Evolutionary conservation across 1,140 invertebrate species (phyloP).

Genomic region (Episyrphus balteatus): DNA sequence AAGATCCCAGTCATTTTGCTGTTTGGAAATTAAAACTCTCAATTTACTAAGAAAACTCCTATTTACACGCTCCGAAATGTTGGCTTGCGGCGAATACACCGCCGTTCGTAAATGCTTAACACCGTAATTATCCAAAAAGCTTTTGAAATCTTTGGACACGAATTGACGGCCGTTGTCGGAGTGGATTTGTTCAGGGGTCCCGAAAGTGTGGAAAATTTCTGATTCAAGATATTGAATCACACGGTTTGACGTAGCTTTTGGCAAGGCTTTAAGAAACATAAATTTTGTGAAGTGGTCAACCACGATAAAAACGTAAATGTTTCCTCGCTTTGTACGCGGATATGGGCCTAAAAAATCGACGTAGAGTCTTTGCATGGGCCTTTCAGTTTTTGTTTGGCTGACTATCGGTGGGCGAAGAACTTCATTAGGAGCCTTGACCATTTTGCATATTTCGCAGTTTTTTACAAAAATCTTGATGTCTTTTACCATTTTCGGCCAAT

Average conservation of each 20-base stretch:
- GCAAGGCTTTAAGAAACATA: conserved; percentile 9
- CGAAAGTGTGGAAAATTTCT: conserved; percentile 9
- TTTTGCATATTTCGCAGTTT: conserved; percentile 2
- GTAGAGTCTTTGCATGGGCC: conserved; percentile 9
- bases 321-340: conserved; percentile 4
- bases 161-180: conserved; percentile 11
- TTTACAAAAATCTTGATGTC: not conserved
- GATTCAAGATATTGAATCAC: conserved; percentile 5
- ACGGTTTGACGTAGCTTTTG: conserved; percentile 5
- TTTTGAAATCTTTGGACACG: conserved; percentile 1
- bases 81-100: not conserved
- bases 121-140: conserved; percentile 1
- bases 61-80: not conserved
- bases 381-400: not conserved
- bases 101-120: not conserved
- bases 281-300: conserved; percentile 10
- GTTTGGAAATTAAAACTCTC: not conserved
- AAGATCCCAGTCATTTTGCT: not conserved
- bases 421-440: not conserved
- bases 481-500: conserved; percentile 4
- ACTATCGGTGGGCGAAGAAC: conserved; percentile 3
- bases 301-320: conserved; percentile 8
- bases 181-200: conserved; percentile 5
- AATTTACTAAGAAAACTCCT: not conserved
- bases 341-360: conserved; percentile 6